Evolutionary conservation across 2,888 invertebrate species (phyloP).

Genomic region (Brachynemurus nebulosus): DNA sequence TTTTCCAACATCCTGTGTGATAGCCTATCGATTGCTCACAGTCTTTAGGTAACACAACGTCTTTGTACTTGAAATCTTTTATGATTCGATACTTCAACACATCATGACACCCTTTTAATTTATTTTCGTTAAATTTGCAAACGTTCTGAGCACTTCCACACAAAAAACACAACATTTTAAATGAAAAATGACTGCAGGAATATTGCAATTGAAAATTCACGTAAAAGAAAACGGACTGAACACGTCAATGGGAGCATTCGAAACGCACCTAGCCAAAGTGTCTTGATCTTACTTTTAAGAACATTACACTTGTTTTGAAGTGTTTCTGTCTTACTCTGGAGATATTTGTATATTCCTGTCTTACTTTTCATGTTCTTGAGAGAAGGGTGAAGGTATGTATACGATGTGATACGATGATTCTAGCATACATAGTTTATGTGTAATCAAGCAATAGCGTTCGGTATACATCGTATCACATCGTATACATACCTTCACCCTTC

Average conservation of each 20-base stretch:
- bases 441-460: too few species aligned
- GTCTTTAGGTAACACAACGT: background rate
- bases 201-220: background rate
- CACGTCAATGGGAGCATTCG: background rate
- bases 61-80: background rate
- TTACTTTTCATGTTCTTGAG: too few species aligned
- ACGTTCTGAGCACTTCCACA: background rate
- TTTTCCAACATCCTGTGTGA: background rate
- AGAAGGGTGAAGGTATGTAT: too few species aligned
- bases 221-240: background rate
- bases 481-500: too few species aligned
- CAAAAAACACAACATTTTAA: background rate
- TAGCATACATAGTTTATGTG: too few species aligned
- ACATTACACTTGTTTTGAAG: too few species aligned
- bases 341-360: too few species aligned
- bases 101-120: background rate
- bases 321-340: too few species aligned
- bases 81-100: background rate
- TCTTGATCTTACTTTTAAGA: too few species aligned
- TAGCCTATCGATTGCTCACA: background rate
- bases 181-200: background rate
- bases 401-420: too few species aligned
- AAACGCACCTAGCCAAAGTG: too few species aligned
- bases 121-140: background rate
- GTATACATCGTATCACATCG: too few species aligned